Evolutionary conservation across 2,113 vertebrate species (phyloP), one percentile per base, ranked within the genome.

Genomic region (Takifugu bimaculatus): DNA sequence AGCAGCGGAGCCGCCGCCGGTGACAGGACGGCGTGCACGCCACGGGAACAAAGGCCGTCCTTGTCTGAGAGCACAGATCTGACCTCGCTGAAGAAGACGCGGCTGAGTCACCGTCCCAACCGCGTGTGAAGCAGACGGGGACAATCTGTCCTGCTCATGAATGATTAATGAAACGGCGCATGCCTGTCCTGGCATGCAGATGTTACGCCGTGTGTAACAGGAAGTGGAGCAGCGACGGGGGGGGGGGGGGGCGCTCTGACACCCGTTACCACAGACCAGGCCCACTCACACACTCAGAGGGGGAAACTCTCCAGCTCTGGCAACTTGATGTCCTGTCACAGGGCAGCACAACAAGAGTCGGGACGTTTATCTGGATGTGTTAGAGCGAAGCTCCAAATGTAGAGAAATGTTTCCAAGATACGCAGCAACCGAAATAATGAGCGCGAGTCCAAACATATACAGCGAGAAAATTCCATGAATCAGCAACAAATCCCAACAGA

Each of bases 81-180:
- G 69, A 71, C 73, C 60, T 78, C 75, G 63, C 76, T 68, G 63
- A 76, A 75, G 62, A 57, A 80, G 63, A 72, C 71, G 57, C 57
- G 58, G 60, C 53, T 68, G 68, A 80, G 76, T 87, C 85, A 80
- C 57, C 43, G 79, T 77, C 74, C 71, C 26, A 63, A 20, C 20
- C 20, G 42, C 25, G 54, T 53, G 60, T 54, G 52, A 63, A 35
- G 55, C 61, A 56, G 44, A 54, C 15, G 27, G 59, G 26, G 45
- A 68, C 39, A 26, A n/a, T 70, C 69, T 58, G 52, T 54, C 52
- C 54, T 43, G 32, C 27, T 26, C 52, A 25, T 32, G 54, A 71
- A 55, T 73, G 75, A 25, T 32, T 50, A 71, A 55, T 73, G 75
- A 48, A 72, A 77, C 74, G 59, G 32, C 26, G 11, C 14, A 26